Base-by-base conservation (phyloP, 2,888 invertebrate species). In the Apodemia zela region DNA sequence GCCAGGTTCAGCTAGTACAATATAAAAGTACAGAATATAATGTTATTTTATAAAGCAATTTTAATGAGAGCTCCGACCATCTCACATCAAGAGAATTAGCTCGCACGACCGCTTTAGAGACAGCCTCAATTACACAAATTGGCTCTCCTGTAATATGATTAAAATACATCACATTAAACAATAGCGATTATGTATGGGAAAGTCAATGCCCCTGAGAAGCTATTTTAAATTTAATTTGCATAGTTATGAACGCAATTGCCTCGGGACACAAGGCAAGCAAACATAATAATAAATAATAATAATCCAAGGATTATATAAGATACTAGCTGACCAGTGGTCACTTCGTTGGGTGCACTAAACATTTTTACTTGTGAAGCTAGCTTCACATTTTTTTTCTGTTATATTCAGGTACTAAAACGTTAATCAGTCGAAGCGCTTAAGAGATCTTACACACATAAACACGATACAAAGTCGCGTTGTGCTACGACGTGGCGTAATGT, bases 21-120 rank as follows among this genome's bases (percentile, higher is more conserved):
- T 42, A 42, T 42, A 15, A 42, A 42, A 42, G 4, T 4, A 13
- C 38, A 38, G 1, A 38, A 38, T 42, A 42, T 42, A 42, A 38
- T 38, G 13, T 38, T 38, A 38, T 10, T 38, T 38, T 38, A 42
- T 42, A 42, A 15, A 42, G 13, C 11, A 13, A 42, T 42, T 42
- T 42, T 42, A 42, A 42, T 42, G 15, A 42, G 15, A 15, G 58
- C 62, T 58, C 47, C 13, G 13, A 62, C 47, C 29, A 58, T 47
- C 58, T 58, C 47, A 47, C 62, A 58, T 62, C 62, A 47, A 62
- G 29, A 33, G 58, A 62, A 62, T 47, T 45, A 62, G 58, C 45
- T 47, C 58, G 62, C 45, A 42, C 54, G 58, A 63, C 63, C 63
- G 62, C 58, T 17, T 59, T 58, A 29, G 59, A 59, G 58, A 58